These are phyloP conservation scores for Rotaria macrura DNA, from an alignment of 2,888 invertebrate genomes.

Conservation along the genomic window DNA sequence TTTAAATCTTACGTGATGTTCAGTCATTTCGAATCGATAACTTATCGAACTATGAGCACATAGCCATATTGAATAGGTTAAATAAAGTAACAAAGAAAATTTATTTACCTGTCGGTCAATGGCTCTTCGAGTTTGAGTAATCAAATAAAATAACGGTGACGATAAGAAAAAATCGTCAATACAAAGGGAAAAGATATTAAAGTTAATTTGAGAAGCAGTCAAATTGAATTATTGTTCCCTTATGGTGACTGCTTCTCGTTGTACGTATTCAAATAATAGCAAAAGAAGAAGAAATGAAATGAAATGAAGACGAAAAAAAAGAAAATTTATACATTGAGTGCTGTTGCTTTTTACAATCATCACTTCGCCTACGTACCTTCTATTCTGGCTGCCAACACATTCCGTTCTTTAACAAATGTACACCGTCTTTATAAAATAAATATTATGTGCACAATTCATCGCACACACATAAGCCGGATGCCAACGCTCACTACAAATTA, in stretches of 20 bases:
- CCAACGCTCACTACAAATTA: not conserved
- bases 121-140: not conserved
- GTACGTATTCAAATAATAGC: not conserved
- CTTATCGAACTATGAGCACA: not conserved
- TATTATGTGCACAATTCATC: constrained; percentile 3
- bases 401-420: not conserved
- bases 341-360: not conserved
- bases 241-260: not conserved
- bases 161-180: not conserved
- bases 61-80: not conserved
- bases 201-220: not conserved
- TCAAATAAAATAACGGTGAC: not conserved
- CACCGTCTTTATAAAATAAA: not conserved
- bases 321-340: not conserved
- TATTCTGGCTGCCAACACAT: not conserved
- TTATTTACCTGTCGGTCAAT: not conserved
- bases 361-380: not conserved
- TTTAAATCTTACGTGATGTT: not conserved
- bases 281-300: not conserved
- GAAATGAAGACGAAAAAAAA: not conserved
- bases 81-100: not conserved
- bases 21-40: not conserved
- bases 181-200: not conserved
- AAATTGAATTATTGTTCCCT: not conserved
- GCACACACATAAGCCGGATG: not conserved